phyloP scores from a whole-genome alignment of 2,113 vertebrate species.

The Zosterops lateralis region DNA sequence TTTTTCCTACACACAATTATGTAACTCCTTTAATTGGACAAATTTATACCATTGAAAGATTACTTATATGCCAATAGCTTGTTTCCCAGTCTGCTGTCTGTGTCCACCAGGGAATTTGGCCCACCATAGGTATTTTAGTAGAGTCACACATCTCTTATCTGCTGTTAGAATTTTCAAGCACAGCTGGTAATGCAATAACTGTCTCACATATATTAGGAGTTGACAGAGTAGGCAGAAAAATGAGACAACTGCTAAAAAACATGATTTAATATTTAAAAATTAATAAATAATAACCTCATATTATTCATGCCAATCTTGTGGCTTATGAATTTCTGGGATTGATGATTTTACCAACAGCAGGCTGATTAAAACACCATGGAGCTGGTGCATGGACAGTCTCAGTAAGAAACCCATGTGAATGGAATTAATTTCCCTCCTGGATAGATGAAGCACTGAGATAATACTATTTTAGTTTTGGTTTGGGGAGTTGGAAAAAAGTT shows the following conservation, averaged over 20 bases:
- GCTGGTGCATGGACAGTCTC: background rate
- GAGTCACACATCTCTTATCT: background rate
- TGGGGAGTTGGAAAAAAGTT: background rate
- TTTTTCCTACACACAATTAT: background rate
- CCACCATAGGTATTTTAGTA: background rate
- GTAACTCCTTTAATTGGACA: background rate
- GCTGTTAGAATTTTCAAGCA: background rate
- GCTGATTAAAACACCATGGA: background rate
- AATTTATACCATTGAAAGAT: background rate
- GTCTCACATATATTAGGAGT: background rate
- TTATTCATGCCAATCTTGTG: background rate
- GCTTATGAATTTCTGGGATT: background rate
- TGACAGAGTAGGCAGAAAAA: background rate
- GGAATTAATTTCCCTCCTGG: background rate
- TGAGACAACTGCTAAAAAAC: background rate
- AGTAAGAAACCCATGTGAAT: background rate
- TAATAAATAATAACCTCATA: slow-evolving; percentile 1
- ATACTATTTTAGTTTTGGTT: background rate
- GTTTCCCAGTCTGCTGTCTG: background rate
- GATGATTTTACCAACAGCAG: background rate
- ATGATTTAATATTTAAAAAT: background rate
- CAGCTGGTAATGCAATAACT: background rate
- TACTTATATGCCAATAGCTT: background rate
- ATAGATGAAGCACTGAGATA: background rate
- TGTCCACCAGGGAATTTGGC: background rate